Evolutionary conservation across 1,140 invertebrate genomes (phyloP).

Genomic region (Drosophila pectinifera): DNA sequence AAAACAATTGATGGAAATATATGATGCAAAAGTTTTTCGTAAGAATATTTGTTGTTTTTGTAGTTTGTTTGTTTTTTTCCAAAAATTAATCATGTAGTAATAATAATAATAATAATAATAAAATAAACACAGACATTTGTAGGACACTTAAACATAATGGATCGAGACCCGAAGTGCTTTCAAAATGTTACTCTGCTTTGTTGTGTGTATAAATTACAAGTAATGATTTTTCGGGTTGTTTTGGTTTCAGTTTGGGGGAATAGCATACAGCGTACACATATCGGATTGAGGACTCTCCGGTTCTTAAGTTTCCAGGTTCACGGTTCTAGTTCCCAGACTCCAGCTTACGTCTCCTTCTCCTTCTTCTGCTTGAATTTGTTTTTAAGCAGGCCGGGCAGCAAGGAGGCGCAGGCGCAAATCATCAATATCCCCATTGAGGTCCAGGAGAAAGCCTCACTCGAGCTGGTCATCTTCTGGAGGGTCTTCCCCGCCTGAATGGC

Average conservation of each 20-base stretch:
- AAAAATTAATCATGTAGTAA: constrained; percentile 26
- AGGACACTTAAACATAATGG: constrained; percentile 43
- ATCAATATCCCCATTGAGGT: constrained; percentile 92
- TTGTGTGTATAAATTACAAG: constrained; percentile 38
- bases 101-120: constrained; percentile 25
- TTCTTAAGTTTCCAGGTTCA: background rate
- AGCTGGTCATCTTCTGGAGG: constrained; percentile 95
- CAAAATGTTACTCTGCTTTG: constrained; percentile 8
- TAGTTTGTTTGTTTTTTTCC: background rate
- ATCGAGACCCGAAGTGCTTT: constrained; percentile 36
- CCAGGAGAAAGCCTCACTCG: constrained; percentile 95
- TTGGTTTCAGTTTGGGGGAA: constrained; percentile 59
- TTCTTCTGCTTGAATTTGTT: constrained; percentile 92
- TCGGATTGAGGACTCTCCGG: constrained; percentile 6
- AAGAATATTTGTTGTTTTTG: constrained; percentile 11
- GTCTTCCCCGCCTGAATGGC: constrained; percentile 99
- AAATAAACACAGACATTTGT: constrained; percentile 44
- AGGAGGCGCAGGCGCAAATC: constrained; percentile 92
- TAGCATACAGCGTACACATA: constrained; percentile 44
- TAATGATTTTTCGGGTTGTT: constrained; percentile 48
- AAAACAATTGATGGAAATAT: constrained; percentile 70
- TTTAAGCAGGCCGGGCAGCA: constrained; percentile 97
- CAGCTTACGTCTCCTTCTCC: constrained; percentile 86
- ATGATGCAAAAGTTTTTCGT: constrained; percentile 60
- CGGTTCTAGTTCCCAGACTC: background rate